A percentile compares a stretch with the other conserved stretches of the same genome.
These are phyloP conservation scores for Pluvianellus socialis DNA, from an alignment of 2,113 vertebrate species.

Conservation along the genomic window DNA sequence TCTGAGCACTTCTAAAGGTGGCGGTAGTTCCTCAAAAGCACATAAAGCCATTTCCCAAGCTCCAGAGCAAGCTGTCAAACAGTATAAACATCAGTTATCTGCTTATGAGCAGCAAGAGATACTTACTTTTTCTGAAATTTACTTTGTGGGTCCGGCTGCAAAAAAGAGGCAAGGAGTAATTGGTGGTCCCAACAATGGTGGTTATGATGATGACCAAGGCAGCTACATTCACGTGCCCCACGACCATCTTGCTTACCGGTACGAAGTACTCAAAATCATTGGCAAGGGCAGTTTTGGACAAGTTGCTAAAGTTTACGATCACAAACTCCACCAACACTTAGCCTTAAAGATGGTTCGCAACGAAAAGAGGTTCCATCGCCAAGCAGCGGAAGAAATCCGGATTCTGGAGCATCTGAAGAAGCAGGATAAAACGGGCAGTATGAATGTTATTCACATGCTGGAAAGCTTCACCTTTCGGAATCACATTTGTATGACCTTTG, in stretches of 20 bases:
- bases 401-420: constrained; percentile 96
- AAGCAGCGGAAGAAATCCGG: constrained; percentile 95
- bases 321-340: constrained; percentile 93
- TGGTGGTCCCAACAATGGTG: constrained; percentile 90
- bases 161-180: constrained; percentile 91
- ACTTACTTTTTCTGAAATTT: constrained; percentile 86
- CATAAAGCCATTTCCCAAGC: constrained; percentile 79
- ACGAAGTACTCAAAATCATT: constrained; percentile 97
- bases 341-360: constrained; percentile 98
- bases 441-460: constrained; percentile 98
- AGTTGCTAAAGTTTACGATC: constrained; percentile 96
- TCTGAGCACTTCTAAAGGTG: constrained; percentile 75
- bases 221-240: constrained; percentile 93
- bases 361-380: constrained; percentile 95
- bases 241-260: constrained; percentile 94
- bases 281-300: constrained; percentile 98
- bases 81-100: constrained; percentile 88
- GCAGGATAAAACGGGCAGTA: constrained; percentile 92
- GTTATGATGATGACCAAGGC: constrained; percentile 94
- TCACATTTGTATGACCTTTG: constrained; percentile 98
- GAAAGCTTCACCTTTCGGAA: constrained; percentile 98
- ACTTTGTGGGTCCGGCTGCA: constrained; percentile 93
- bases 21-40: constrained; percentile 57
- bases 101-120: constrained; percentile 92
- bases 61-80: constrained; percentile 90